Base-by-base conservation (phyloP, 2,797 vertebrate genomes). In the Peromyscus nudipes region DNA sequence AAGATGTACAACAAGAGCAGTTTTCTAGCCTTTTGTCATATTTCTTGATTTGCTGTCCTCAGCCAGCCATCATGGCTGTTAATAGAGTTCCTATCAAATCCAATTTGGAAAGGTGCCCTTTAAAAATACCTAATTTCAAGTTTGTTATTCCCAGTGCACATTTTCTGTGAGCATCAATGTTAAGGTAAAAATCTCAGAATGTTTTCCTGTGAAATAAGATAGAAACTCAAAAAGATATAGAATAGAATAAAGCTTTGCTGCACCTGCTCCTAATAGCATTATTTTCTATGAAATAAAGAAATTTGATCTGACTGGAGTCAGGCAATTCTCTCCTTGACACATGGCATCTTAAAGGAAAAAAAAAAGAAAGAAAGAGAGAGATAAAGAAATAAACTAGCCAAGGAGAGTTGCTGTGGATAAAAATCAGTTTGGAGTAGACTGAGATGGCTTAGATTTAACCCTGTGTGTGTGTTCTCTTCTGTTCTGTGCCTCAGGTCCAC, bases 211-310 rank as follows among this genome's bases (percentile, higher is more conserved):
- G 92, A 92, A 98, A 69, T 64, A 94, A 96, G 96, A 97, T 75
- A 97, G 91, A 98, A 98, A 34, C 43, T 97, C 86, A 25, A 43
- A 97, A 97, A 97, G 60, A 87, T 96, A 97, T 71, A 69, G 69
- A 97, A 96, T 86, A 97, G 82, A 98, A 77, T 96, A 97, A 98
- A 97, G 27, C 52, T 96, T 97, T 94, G 81, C 96, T 97, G 95
- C 95, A 98, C 97, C 95, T 98, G 96, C 86, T 55, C 65, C 81
- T 98, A 97, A 98, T 97, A 83, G 73, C 0, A 9, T 98, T 97
- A 98, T 97, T 98, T 98, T 97, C 95, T 97, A 97, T 97, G 94
- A 98, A 98, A 98, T 98, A 98, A 98, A 98, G 60, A 97, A 97
- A 98, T 98, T 97, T 97, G 94, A 98, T 98, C 98, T 98, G 96